Evolutionary conservation across 2,113 vertebrate species (phyloP).

Genomic region (Cricetomys ansorgei): DNA sequence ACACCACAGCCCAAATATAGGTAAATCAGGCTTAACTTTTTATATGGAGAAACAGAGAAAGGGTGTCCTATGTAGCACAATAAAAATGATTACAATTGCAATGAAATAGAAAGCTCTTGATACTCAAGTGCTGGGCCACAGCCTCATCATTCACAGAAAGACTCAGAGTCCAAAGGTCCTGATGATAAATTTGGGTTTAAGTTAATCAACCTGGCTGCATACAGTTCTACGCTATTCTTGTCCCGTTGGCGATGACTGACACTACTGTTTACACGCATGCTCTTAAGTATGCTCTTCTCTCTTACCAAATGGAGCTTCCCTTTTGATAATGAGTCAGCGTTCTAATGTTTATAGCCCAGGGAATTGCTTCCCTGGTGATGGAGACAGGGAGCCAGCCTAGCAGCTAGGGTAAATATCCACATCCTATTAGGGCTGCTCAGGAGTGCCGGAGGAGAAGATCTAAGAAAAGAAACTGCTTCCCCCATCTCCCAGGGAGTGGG

Average conservation of each 20-base stretch:
- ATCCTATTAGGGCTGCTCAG: conserved; percentile 68
- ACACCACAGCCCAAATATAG: not conserved
- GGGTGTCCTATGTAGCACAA: not conserved
- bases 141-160: not conserved
- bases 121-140: not conserved
- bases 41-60: not conserved
- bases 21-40: conserved; percentile 3
- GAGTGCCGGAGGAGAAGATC: conserved; percentile 73
- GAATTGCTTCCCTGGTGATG: conserved; percentile 43
- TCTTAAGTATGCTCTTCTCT: conserved; percentile 25
- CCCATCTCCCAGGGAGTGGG: conserved; percentile 61
- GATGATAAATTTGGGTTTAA: not conserved
- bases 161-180: conserved; percentile 32
- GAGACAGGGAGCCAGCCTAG: conserved; percentile 53
- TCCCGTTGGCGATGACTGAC: conserved; percentile 57
- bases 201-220: not conserved
- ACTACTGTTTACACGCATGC: not conserved
- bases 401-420: conserved; percentile 66
- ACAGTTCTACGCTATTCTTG: not conserved
- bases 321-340: not conserved
- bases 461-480: conserved; percentile 79
- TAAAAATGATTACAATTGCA: not conserved
- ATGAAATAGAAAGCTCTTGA: not conserved
- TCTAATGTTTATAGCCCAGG: not conserved
- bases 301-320: conserved; percentile 9